Evolutionary conservation across 2,797 vertebrate species (phyloP).

Genomic region (Notamacropus eugenii): DNA sequence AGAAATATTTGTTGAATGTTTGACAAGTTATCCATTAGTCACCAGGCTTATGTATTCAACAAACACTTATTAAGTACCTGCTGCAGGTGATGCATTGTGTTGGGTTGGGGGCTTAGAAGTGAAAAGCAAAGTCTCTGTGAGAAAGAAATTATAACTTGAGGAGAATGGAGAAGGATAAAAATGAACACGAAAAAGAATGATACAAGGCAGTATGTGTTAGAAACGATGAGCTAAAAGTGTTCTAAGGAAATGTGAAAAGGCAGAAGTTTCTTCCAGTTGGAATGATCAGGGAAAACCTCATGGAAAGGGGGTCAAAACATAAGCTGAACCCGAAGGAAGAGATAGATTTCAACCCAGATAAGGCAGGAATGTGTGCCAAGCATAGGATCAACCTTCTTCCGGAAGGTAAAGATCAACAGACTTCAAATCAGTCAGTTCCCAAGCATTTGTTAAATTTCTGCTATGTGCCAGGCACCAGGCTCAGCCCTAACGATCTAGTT

Average conservation of each 20-base stretch:
- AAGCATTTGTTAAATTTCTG: background rate
- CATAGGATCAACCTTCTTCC: background rate
- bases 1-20: background rate
- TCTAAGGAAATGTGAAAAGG: background rate
- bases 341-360: background rate
- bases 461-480: background rate
- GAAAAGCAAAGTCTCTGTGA: background rate
- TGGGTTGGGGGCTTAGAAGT: background rate
- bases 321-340: background rate
- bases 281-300: background rate
- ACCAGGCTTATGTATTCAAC: background rate
- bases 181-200: background rate
- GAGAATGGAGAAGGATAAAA: background rate
- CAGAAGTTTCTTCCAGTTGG: background rate
- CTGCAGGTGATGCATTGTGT: background rate
- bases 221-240: background rate
- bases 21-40: too few relatives aligned
- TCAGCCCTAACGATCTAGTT: background rate
- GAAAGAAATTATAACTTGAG: background rate
- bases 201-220: background rate
- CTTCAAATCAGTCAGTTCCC: background rate
- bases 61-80: background rate
- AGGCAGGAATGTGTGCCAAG: background rate
- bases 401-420: background rate
- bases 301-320: background rate